phyloP scores from a whole-genome alignment of 2,888 invertebrate genomes.

The Plebejus melissa region DNA sequence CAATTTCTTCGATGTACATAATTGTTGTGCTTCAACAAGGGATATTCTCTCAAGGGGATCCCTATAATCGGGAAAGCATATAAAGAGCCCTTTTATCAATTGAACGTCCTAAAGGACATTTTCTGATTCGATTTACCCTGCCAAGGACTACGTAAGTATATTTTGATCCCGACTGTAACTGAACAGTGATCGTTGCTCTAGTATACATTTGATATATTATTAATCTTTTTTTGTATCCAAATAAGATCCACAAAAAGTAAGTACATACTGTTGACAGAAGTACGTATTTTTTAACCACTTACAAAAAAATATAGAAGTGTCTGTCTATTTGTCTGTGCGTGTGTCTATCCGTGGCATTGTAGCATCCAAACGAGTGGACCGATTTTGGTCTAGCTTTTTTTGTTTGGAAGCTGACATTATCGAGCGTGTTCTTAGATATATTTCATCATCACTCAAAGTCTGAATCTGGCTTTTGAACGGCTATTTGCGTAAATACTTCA shows the following conservation, averaged over 20 bases:
- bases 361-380: no score
- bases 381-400: no score
- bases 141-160: constrained; percentile 22
- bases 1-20: background rate
- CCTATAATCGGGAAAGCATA: constrained; percentile 27
- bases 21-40: constrained; percentile 14
- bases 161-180: background rate
- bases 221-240: no score
- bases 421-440: no score
- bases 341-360: no score
- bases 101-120: constrained; percentile 29
- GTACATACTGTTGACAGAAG: no score
- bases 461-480: background rate
- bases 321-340: no score
- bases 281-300: no score
- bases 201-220: background rate
- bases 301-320: no score
- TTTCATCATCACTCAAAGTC: background rate
- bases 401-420: no score
- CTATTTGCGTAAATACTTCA: background rate
- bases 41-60: constrained; percentile 18
- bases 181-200: background rate
- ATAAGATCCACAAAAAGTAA: no score
- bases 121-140: constrained; percentile 29
- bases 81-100: constrained; percentile 30